phyloP scores from a whole-genome alignment of 2,888 invertebrate species.

The Drosophila eohydei region DNA sequence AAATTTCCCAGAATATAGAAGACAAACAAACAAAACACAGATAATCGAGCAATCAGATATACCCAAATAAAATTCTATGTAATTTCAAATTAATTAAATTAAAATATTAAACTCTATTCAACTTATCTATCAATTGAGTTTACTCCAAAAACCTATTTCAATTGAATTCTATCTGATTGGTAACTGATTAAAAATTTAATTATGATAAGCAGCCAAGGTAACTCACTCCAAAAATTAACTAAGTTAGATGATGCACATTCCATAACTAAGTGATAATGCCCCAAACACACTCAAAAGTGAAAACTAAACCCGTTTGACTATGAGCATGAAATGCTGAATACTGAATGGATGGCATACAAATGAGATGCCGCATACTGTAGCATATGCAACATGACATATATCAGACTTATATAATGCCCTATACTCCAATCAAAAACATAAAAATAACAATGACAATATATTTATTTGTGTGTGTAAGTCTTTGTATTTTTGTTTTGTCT shows the following conservation, averaged over 20 bases:
- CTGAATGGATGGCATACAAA: conserved; percentile 29
- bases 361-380: conserved; percentile 13
- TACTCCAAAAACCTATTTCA: background rate
- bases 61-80: background rate
- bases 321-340: conserved; percentile 1
- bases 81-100: background rate
- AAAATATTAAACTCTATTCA: background rate
- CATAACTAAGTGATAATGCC: background rate
- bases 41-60: background rate
- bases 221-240: background rate
- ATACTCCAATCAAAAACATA: conserved; percentile 13
- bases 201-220: too few species aligned
- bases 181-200: conserved; percentile 5
- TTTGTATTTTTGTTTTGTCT: background rate
- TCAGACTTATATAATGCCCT: conserved; percentile 42
- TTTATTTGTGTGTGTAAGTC: background rate
- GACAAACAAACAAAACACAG: background rate
- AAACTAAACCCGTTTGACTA: conserved; percentile 20
- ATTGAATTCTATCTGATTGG: background rate
- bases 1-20: background rate
- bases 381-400: conserved; percentile 25
- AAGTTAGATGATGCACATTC: conserved; percentile 2
- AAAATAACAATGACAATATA: conserved; percentile 10
- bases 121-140: background rate
- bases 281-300: background rate